Percentiles rank a stretch among this genome's conserved stretches.
These are phyloP conservation scores for Pantala flavescens DNA, from an alignment of 1,140 invertebrate species.

Conservation along the genomic window DNA sequence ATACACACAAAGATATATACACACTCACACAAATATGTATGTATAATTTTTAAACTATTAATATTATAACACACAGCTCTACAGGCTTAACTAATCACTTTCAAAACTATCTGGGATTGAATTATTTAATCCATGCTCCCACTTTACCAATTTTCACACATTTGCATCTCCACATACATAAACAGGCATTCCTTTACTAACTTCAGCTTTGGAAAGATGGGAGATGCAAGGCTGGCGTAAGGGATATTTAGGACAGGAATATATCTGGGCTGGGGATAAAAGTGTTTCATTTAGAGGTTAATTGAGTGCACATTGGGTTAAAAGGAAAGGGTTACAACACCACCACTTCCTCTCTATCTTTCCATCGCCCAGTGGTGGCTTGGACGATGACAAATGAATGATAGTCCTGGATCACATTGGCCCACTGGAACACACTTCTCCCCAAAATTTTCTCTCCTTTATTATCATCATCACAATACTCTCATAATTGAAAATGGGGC, in stretches of 20 bases:
- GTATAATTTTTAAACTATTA: background rate
- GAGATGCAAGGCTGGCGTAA: background rate
- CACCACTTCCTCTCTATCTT: no score
- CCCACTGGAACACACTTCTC: background rate
- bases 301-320: no score
- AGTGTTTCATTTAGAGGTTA: background rate
- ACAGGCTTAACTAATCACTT: background rate
- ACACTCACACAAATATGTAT: background rate
- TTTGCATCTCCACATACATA: background rate
- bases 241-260: background rate
- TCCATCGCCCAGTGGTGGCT: no score
- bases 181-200: background rate
- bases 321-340: no score
- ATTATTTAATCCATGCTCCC: background rate
- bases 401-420: no score
- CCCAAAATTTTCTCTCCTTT: background rate
- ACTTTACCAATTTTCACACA: background rate
- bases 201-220: background rate
- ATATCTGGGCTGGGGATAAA: background rate
- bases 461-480: background rate
- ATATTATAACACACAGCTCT: constrained; percentile 7
- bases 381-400: no score
- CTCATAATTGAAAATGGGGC: background rate
- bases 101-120: background rate
- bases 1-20: background rate